Evolutionary conservation across 2,888 invertebrate species (phyloP).

Genomic region (Drosophila falleni): DNA sequence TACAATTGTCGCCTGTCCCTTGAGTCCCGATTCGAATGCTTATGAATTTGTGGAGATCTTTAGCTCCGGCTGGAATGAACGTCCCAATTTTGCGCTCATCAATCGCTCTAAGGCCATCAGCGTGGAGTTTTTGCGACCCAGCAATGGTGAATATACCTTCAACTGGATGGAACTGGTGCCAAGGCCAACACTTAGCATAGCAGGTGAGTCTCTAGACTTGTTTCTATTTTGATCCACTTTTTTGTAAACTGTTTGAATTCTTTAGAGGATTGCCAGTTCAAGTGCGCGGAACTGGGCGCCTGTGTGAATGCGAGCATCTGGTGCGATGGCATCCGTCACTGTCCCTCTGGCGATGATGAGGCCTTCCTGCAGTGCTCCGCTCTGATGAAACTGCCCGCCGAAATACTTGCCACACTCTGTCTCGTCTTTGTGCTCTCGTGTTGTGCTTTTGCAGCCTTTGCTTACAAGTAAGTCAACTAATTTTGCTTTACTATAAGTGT

Average conservation of each 20-base stretch:
- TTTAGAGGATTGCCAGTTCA: conserved; percentile 90
- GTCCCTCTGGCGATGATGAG: conserved; percentile 93
- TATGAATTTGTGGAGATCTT: conserved; percentile 92
- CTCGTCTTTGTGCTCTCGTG: conserved; percentile 85
- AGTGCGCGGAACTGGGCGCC: conserved; percentile 92
- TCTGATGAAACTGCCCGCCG: conserved; percentile 91
- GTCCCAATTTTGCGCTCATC: conserved; percentile 87
- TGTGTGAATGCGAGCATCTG: conserved; percentile 92
- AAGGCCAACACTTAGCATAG: conserved; percentile 85
- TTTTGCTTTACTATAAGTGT: no score
- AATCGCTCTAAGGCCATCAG: conserved; percentile 89
- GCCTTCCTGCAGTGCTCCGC: conserved; percentile 92
- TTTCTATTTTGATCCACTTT: no score
- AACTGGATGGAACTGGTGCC: conserved; percentile 93
- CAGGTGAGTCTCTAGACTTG: conserved; percentile 73
- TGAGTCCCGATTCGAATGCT: conserved; percentile 86
- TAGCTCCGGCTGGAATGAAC: conserved; percentile 93
- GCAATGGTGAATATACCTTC: conserved; percentile 90
- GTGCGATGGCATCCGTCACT: conserved; percentile 92
- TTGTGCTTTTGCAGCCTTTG: conserved; percentile 86
- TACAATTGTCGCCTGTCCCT: conserved; percentile 87
- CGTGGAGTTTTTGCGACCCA: conserved; percentile 92
- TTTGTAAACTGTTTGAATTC: neutral
- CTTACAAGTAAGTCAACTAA: conserved; percentile 86
- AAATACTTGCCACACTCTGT: conserved; percentile 88